Percentiles rank a stretch among this genome's conserved stretches.
phyloP scores from a whole-genome alignment of 2,113 vertebrate species.

The Pogona vitticeps region DNA sequence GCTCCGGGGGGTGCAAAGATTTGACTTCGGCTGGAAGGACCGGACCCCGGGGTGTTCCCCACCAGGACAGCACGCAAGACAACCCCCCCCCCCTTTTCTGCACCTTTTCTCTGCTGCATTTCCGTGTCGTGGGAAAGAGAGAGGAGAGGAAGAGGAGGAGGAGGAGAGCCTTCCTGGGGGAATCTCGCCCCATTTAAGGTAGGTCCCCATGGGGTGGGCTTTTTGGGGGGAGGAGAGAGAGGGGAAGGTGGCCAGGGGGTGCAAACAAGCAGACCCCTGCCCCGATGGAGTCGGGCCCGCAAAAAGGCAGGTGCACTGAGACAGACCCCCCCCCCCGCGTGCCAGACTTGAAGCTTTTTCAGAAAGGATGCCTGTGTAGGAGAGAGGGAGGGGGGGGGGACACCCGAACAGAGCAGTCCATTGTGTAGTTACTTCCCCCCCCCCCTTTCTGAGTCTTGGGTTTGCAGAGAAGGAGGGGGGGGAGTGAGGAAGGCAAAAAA shows the following conservation, averaged over 20 bases:
- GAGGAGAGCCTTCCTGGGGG: not conserved
- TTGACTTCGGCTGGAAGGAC: slow-evolving; percentile 75
- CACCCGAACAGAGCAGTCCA: slow-evolving; percentile 54
- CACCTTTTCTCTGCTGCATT: not conserved
- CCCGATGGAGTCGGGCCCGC: too few relatives aligned
- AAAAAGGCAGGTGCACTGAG: too few relatives aligned
- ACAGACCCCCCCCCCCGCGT: too few relatives aligned
- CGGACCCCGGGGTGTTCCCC: too few relatives aligned
- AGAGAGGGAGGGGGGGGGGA: not conserved
- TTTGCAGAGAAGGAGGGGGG: not conserved
- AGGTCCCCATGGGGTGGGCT: slow-evolving; percentile 39
- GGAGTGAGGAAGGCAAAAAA: too few relatives aligned
- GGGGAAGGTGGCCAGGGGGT: too few relatives aligned
- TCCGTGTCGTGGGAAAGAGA: not conserved
- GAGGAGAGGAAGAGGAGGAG: too few relatives aligned
- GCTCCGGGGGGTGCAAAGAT: slow-evolving; percentile 55
- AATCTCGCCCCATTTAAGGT: slow-evolving; percentile 48
- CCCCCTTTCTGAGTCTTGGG: slow-evolving; percentile 41
- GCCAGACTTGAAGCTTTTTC: too few relatives aligned
- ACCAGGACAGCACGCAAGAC: too few relatives aligned
- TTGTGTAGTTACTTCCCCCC: slow-evolving; percentile 20
- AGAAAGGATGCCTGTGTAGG: not conserved
- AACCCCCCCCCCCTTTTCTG: too few relatives aligned
- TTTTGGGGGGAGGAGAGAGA: not conserved
- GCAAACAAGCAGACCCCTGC: too few relatives aligned